Base-by-base conservation (phyloP, 1,140 invertebrate species). In the Drosophila varians region DNA sequence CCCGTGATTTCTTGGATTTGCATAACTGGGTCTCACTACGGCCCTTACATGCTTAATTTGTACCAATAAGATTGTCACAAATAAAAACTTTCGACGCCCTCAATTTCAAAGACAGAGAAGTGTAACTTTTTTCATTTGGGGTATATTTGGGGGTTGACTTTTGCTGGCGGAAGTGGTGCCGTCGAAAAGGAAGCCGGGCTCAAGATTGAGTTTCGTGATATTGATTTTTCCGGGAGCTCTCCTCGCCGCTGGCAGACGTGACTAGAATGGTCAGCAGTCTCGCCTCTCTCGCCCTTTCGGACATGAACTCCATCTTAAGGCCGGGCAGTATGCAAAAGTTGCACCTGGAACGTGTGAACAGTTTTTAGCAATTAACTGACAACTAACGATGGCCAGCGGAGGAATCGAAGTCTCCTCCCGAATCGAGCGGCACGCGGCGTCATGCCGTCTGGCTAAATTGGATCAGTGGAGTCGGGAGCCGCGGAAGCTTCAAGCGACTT, bases 301-400 rank as follows among this genome's bases (percentile, higher is more conserved):
- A 14, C 36, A 14, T 14, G 55, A 26, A 7, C 25, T 14, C 21
- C 19, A 23, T 34, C 21, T 43, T 55, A 34, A 60, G 56, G 23
- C 61, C 23, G 36, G 43, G 48, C 71, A 58, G 62, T 74, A 86
- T 86, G 82, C 82, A 86, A 86, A 86, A 86, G 82, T 74, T 58
- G 80, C 80, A 64, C 70, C 77, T 76, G 68, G 68, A 86, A 86
- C 80, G 80, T 86, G 82, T 87, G 82, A 86, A 86, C 82, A 86
- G 83, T 86, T 87, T 86, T 86, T 86, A 87, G 82, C 82, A 86
- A 86, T 86, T 86, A 86, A 86, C 77, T 73, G 62, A 68, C 64
- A 66, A 68, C 64, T 66, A 62, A 68, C 51, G 64, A 68, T 68
- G 46, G 64, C 61, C 28, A 66, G 7, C 7, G 4, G 1, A 18